A percentile compares a stretch with the other conserved stretches of the same genome.
Conservation (phyloP, 2,797 vertebrate genomes). For the Alca torda region DNA sequence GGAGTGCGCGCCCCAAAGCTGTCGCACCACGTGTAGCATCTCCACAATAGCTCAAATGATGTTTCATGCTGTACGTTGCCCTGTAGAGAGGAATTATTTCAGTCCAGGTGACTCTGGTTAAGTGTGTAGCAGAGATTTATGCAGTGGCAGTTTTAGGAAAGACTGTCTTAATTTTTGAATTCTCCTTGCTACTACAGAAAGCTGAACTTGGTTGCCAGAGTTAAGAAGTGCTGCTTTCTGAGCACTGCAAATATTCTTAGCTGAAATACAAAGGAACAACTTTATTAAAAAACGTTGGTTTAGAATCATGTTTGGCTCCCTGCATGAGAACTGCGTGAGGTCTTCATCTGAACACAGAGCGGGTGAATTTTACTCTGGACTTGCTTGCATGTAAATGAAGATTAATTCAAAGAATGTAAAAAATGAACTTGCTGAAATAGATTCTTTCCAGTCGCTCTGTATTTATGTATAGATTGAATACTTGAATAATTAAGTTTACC, state of each 20-base stretch:
- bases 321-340: background rate
- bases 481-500: background rate
- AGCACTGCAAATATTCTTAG: background rate
- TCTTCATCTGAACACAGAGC: background rate
- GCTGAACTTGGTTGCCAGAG: background rate
- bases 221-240: background rate
- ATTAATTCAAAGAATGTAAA: background rate
- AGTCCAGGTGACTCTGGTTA: background rate
- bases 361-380: background rate
- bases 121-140: background rate
- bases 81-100: background rate
- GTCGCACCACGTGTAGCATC: rapidly evolving
- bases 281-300: background rate
- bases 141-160: background rate
- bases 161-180: background rate
- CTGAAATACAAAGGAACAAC: background rate
- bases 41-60: background rate
- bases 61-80: background rate
- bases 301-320: background rate
- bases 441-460: background rate
- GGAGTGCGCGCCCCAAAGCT: background rate
- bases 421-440: background rate
- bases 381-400: background rate
- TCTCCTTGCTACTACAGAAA: background rate
- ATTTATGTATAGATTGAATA: background rate